These are phyloP conservation scores for Zaprionus camerounensis DNA, from an alignment of 1,140 invertebrate genomes.

Conservation along the genomic window DNA sequence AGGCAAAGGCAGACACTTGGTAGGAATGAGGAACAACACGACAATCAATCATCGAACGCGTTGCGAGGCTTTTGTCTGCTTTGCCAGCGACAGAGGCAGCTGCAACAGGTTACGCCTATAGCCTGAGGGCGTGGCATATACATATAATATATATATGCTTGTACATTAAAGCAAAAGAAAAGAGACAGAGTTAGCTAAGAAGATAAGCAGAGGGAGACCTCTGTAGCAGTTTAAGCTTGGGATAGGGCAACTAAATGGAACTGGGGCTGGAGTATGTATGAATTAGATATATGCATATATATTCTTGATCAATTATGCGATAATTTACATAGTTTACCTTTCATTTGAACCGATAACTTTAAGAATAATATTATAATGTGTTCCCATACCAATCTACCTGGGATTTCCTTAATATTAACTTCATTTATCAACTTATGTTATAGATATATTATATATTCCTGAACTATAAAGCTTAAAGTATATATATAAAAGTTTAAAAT, in stretches of 20 bases:
- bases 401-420: no score
- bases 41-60: slow-evolving; percentile 57
- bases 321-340: no score
- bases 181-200: not conserved
- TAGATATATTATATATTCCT: no score
- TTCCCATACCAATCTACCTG: no score
- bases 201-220: not conserved
- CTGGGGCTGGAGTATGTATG: not conserved
- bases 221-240: not conserved
- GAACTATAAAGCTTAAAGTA: no score
- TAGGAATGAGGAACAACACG: not conserved
- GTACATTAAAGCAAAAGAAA: not conserved
- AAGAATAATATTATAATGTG: no score
- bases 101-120: slow-evolving; percentile 58
- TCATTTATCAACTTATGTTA: no score
- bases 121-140: not conserved
- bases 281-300: not conserved
- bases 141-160: not conserved
- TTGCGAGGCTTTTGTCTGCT: slow-evolving; percentile 22
- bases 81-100: not conserved
- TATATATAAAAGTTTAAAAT: no score
- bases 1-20: not conserved
- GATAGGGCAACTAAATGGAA: no score
- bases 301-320: not conserved
- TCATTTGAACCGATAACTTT: no score